Percentiles rank a stretch among this genome's conserved stretches.
Conservation (phyloP, 2,113 vertebrate genomes). For the Epinephelus lanceolatus region DNA sequence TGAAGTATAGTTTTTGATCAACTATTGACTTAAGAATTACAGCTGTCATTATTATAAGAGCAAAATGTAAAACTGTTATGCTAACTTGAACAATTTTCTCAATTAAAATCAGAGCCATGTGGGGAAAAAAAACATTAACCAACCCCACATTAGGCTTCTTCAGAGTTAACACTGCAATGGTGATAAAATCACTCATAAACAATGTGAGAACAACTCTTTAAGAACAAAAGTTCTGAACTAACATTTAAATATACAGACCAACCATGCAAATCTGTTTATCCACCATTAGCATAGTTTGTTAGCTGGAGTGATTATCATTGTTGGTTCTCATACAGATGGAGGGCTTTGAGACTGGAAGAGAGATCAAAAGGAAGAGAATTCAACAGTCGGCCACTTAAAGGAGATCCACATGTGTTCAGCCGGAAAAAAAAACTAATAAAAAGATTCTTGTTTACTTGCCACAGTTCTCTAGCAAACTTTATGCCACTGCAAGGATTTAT, state of each 20-base stretch:
- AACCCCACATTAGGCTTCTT: neutral
- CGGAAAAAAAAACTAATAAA: slow-evolving; percentile 3
- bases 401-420: slow-evolving; percentile 7
- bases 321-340: neutral
- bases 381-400: neutral
- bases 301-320: neutral
- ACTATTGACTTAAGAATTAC: neutral
- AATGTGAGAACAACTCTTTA: neutral
- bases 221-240: neutral
- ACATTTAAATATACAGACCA: neutral
- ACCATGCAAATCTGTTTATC: neutral
- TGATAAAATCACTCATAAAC: neutral
- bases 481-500: neutral
- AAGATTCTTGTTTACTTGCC: neutral
- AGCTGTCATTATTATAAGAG: neutral
- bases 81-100: neutral
- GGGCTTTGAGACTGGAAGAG: neutral
- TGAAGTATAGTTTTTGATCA: neutral
- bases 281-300: neutral
- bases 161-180: neutral
- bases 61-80: neutral
- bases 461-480: slow-evolving; percentile 15
- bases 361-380: neutral
- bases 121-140: neutral
- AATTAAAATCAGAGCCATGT: neutral